Percentiles rank a stretch among this genome's conserved stretches.
Conservation (phyloP, 2,113 vertebrate species). For the Leptobrachium ailaonicum region DNA sequence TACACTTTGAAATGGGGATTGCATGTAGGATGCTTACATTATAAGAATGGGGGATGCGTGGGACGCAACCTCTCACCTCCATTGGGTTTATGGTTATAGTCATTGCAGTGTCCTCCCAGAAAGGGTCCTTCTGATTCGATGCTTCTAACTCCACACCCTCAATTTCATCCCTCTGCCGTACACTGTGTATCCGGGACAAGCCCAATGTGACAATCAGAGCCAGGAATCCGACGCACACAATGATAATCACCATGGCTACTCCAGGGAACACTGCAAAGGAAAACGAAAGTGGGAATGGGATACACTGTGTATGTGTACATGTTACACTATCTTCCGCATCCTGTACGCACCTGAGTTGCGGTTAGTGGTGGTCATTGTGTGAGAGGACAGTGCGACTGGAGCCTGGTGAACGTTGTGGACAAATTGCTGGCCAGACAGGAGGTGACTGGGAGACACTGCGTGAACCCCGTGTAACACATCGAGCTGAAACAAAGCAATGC, state of each 20-base stretch:
- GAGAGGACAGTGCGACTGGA: constrained; percentile 86
- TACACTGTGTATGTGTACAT: background rate
- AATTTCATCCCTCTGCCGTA: constrained; percentile 72
- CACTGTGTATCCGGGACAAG: constrained; percentile 91
- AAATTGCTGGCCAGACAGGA: constrained; percentile 91
- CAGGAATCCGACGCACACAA: constrained; percentile 95
- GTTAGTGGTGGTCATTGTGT: constrained; percentile 83
- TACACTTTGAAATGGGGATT: no score
- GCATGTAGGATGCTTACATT: no score
- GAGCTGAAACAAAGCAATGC: constrained; percentile 67
- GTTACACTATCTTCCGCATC: no score
- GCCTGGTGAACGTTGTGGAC: constrained; percentile 84
- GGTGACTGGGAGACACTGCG: constrained; percentile 83
- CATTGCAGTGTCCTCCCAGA: constrained; percentile 96
- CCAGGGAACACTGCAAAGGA: constrained; percentile 83
- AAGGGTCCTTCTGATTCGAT: constrained; percentile 80
- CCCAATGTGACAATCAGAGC: constrained; percentile 96
- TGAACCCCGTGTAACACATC: constrained; percentile 91
- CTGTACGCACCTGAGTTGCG: constrained; percentile 83
- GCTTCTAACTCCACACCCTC: constrained; percentile 58
- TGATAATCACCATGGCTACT: constrained; percentile 93
- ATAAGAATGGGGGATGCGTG: background rate
- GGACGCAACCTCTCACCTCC: constrained; percentile 77
- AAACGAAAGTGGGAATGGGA: background rate
- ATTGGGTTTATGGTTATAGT: constrained; percentile 98